Evolutionary conservation across 2,888 invertebrate genomes (phyloP), one percentile per base, ranked within the genome.

Genomic region (Drosophila imparisetae): DNA sequence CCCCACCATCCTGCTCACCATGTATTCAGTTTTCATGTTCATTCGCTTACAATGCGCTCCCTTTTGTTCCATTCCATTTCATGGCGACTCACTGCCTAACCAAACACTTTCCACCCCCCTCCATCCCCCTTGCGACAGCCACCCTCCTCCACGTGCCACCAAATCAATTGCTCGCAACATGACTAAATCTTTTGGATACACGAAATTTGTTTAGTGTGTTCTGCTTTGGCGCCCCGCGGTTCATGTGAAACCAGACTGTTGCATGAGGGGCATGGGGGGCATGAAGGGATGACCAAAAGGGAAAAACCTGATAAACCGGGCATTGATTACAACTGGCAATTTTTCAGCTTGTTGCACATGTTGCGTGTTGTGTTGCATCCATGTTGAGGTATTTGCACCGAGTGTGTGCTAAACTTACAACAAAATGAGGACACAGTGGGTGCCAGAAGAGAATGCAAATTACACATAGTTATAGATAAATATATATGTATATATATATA

Each of bases 131-230:
- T 11, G 8, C 21, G 4, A 7, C 1, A 32, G 0, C 13, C 18
- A 18, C 13, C 29, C 40, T 0, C 3, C 10, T 4, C 27, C 2
- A 36, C 7, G 18, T 13, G 11, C 32, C 11, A 10, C 61, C 68
- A 75, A 87, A 80, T 84, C 80, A 81, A 87, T 85, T 85, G 85
- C 80, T 75, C 55, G 88, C 78, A 82, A 84, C 80, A 87, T 70
- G 85, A 66, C 77, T 57, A 87, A 84, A 84, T 84, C 83, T 77
- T 85, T 81, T 66, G 73, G 72, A 72, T 80, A 85, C 82, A 87
- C 53, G 80, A 72, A 83, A 87, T 80, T 78, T 85, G 78, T 82
- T 84, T 87, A 75, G 85, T 64, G 62, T 65, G 71, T 72, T 83
- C 69, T 65, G 74, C 71, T 70, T 70, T 78, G 72, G 69, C 73